phyloP scores from a whole-genome alignment of 2,888 invertebrate species.

The Athalia circularis region DNA sequence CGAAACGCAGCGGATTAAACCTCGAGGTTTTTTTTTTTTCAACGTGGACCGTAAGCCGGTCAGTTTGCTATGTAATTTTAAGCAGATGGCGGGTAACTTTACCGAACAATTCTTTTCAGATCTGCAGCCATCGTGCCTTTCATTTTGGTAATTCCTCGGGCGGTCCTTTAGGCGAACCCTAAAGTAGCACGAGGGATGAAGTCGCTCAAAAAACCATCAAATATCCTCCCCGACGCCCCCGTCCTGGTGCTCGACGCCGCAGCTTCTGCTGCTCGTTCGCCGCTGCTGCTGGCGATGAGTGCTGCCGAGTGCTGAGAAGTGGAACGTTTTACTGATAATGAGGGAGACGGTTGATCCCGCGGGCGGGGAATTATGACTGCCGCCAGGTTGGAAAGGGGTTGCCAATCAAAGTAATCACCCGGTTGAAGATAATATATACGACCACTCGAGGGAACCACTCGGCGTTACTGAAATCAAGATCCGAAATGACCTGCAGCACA shows the following conservation, averaged over 20 bases:
- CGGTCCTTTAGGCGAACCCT: background rate
- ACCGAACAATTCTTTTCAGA: constrained; percentile 4
- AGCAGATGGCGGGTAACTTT: background rate
- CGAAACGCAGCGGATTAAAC: too few species aligned
- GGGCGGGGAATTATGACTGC: too few species aligned
- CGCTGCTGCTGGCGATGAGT: too few species aligned
- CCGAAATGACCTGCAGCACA: background rate
- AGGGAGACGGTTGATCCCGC: background rate
- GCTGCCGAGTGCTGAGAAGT: constrained; percentile 3
- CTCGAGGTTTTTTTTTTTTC: too few species aligned
- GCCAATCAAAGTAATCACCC: background rate
- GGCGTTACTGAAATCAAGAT: too few species aligned
- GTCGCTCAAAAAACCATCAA: constrained; percentile 26
- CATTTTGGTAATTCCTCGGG: constrained; percentile 24
- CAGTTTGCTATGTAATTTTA: too few species aligned
- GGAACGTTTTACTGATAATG: constrained; percentile 13
- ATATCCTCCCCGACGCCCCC: background rate
- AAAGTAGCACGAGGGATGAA: background rate
- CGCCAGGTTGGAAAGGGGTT: background rate
- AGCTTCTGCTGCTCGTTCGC: too few species aligned
- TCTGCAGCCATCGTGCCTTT: background rate
- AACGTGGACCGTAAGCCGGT: too few species aligned
- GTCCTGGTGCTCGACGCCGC: too few species aligned
- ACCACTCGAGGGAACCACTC: too few species aligned
- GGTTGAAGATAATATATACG: background rate